These are phyloP conservation scores for Percopsis omiscomaycus DNA, from an alignment of 2,797 vertebrate genomes.

Conservation along the genomic window DNA sequence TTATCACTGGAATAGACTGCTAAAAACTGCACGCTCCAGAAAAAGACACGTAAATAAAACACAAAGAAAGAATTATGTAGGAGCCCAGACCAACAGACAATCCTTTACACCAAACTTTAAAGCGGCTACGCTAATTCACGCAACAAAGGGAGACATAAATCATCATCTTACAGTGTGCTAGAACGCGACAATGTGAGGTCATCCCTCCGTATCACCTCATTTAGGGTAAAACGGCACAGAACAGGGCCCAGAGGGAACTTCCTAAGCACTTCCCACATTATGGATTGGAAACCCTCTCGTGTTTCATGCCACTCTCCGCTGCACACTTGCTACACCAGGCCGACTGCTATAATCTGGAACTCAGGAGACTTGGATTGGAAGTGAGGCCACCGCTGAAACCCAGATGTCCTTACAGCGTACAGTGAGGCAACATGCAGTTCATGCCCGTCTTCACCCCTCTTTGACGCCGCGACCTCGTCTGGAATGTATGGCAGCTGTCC, in stretches of 20 bases:
- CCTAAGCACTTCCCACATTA: neutral
- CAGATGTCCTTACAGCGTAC: slow-evolving; percentile 73
- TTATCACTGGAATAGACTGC: slow-evolving; percentile 45
- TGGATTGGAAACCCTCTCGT: neutral
- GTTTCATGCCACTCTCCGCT: neutral
- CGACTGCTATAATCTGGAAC: slow-evolving; percentile 9
- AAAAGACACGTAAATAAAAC: slow-evolving; percentile 42
- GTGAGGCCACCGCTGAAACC: slow-evolving; percentile 35
- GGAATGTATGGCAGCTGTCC: slow-evolving; percentile 79
- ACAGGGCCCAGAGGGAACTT: neutral
- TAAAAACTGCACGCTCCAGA: slow-evolving; percentile 30
- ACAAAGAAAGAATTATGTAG: slow-evolving; percentile 16
- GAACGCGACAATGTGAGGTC: slow-evolving; percentile 1
- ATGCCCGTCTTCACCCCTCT: slow-evolving; percentile 65
- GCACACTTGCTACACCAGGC: slow-evolving; percentile 6
- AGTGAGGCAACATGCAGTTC: slow-evolving; percentile 58
- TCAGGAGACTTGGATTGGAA: slow-evolving; percentile 5
- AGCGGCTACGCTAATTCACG: slow-evolving; percentile 17
- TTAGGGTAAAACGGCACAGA: neutral
- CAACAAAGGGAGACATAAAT: slow-evolving; percentile 34
- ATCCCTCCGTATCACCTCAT: slow-evolving; percentile 14
- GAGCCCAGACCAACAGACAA: slow-evolving; percentile 22
- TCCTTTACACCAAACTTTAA: slow-evolving; percentile 25
- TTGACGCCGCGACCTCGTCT: slow-evolving; percentile 69
- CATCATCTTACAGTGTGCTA: slow-evolving; percentile 8